Base-by-base conservation (phyloP, 2,797 vertebrate species). In the Graptemys geographica region DNA sequence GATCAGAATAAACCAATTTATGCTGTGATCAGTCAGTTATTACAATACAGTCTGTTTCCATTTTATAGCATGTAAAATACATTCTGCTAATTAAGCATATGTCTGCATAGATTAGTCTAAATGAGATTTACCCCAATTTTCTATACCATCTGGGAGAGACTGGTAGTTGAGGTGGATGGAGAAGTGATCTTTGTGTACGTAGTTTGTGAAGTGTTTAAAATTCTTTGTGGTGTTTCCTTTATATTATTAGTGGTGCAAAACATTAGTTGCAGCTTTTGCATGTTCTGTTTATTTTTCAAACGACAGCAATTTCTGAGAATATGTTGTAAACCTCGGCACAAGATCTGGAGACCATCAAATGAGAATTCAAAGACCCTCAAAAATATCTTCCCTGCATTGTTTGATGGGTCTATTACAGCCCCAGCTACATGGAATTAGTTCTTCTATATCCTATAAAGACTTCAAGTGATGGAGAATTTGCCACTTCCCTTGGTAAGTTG, bases 11-110 rank as follows among this genome's bases (percentile, higher is more conserved):
- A 98, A 91, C 94, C 97, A 95, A 96, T 97, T 95, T 96, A 90
- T 95, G 92, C 52, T 37, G 21, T 76, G 94, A 97, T 97, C 96
- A 85, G 95, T 92, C 87, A 90, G 95, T 97, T 96, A 97, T 96
- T 96, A 89, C 96, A 97, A 96, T 96, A 94, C 94, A 96, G 93
- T 93, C 89, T 84, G 86, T 96, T 94, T 94, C 97, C 96, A 93
- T 96, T 96, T 95, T 96, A 96, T 90, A 53, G 84, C 91, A 92
- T 96, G 95, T 93, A 91, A 96, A 94, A 96, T 87, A 92, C 93
- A 95, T 91, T 95, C 95, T 97, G 96, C 97, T 97, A 97, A 97
- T 97, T 97, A 97, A 98, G 95, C 97, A 97, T 95, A 91, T 97
- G 97, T 96, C 97, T 96, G 84, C 96, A 87, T 95, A 95, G 96